These are phyloP conservation scores for Diprion similis DNA, from an alignment of 1,140 invertebrate genomes.

Conservation along the genomic window DNA sequence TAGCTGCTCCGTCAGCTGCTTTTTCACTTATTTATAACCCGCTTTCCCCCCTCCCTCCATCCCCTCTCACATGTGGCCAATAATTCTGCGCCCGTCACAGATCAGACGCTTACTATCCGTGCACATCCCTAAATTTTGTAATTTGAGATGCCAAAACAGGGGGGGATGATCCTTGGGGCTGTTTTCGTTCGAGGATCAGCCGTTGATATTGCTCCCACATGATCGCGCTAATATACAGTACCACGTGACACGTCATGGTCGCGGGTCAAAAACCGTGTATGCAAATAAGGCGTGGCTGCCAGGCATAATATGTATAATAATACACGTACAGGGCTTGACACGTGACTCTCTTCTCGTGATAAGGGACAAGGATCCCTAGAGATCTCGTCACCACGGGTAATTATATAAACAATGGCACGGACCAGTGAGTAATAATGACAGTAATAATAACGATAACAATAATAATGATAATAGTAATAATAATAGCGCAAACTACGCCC, in stretches of 20 bases:
- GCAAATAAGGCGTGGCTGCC: background rate
- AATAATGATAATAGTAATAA: background rate
- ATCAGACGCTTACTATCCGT: too few species aligned
- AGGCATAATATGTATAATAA: background rate
- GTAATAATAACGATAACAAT: constrained; percentile 10
- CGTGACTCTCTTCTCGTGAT: background rate
- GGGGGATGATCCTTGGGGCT: too few species aligned
- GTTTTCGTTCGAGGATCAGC: too few species aligned
- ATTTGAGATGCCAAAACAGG: too few species aligned
- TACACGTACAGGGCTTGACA: background rate
- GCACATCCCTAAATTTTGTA: too few species aligned
- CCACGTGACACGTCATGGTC: background rate
- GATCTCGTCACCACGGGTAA: background rate
- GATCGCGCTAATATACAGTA: too few species aligned
- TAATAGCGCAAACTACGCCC: background rate
- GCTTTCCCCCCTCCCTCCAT: background rate
- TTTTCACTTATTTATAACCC: too few species aligned
- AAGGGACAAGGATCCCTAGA: constrained; percentile 2
- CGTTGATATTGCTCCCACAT: too few species aligned
- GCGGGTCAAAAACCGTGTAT: background rate
- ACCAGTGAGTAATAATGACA: constrained; percentile 6
- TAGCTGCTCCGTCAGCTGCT: constrained; percentile 11
- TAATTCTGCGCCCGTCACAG: too few species aligned
- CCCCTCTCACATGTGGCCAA: background rate
- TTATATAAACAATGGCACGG: background rate